phyloP scores from a whole-genome alignment of 2,888 invertebrate species.

The Tromatobia lineatoria region DNA sequence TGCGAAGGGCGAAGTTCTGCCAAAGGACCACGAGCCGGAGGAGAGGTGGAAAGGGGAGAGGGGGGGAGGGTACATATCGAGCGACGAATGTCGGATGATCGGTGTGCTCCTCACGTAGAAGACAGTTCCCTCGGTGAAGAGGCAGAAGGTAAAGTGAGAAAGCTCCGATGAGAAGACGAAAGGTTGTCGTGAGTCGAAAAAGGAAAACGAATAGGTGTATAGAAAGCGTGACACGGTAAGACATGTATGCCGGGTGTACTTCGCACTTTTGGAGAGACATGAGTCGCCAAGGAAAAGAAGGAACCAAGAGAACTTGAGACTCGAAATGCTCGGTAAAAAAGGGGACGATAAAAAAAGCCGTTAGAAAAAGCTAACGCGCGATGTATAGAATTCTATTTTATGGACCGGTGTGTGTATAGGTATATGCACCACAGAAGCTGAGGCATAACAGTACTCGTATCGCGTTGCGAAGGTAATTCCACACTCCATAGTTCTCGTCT shows the following conservation, averaged over 20 bases:
- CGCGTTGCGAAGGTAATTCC: constrained; percentile 46
- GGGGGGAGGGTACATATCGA: constrained; percentile 80
- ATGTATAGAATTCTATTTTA: constrained; percentile 44
- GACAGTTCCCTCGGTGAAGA: constrained; percentile 65
- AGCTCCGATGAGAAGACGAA: constrained; percentile 40
- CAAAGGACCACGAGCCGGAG: constrained; percentile 65
- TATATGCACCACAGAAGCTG: constrained; percentile 6
- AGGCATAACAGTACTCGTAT: constrained; percentile 44
- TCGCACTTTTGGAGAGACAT: constrained; percentile 29
- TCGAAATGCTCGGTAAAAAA: constrained; percentile 51
- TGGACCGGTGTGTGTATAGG: not conserved
- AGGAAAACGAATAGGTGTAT: constrained; percentile 17
- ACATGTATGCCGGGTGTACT: constrained; percentile 11
- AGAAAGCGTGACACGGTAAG: constrained; percentile 49
- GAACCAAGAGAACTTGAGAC: constrained; percentile 44
- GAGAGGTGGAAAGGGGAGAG: too few relatives aligned
- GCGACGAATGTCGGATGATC: constrained; percentile 83
- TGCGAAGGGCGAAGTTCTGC: constrained; percentile 25
- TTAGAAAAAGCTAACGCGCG: constrained; percentile 42
- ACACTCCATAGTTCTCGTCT: constrained; percentile 43
- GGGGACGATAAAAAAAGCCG: constrained; percentile 12
- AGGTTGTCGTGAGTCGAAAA: constrained; percentile 76
- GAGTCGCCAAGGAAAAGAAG: constrained; percentile 28
- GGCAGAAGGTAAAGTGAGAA: constrained; percentile 57
- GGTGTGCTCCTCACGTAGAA: constrained; percentile 84